Evolutionary conservation across 2,113 vertebrate species (phyloP).

Genomic region (Dicerorhinus sumatrensis): DNA sequence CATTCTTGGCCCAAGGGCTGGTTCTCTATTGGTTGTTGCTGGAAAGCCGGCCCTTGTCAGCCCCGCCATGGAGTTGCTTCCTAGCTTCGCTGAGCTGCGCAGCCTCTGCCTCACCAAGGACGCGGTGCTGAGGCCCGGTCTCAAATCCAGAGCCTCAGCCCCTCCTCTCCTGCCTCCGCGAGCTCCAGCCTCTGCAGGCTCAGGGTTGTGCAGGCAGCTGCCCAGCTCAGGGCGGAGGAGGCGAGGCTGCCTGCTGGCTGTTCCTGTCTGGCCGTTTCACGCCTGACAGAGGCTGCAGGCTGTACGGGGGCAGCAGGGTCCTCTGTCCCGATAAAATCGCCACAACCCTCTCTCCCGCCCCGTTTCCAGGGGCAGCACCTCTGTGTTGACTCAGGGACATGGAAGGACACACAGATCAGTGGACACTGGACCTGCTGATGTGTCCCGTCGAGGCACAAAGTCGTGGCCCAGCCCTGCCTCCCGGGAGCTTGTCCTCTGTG

Average conservation of each 20-base stretch:
- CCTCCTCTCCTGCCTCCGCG: not conserved
- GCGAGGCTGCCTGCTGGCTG: accelerated
- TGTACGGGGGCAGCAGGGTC: no score
- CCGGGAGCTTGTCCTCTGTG: not conserved
- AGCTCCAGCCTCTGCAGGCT: accelerated
- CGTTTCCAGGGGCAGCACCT: not conserved
- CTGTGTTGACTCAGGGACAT: not conserved
- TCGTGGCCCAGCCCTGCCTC: not conserved
- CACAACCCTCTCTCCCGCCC: not conserved
- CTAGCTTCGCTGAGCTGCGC: not conserved
- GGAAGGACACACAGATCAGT: not conserved
- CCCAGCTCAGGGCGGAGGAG: not conserved
- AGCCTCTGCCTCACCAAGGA: not conserved
- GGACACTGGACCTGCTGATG: accelerated
- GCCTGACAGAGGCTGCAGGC: no score
- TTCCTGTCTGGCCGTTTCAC: accelerated
- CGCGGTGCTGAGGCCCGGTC: accelerated
- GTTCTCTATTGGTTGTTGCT: no score
- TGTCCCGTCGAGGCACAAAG: accelerated
- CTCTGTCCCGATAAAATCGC: not conserved
- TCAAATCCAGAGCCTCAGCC: accelerated
- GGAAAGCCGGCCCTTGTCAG: accelerated
- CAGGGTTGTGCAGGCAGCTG: accelerated
- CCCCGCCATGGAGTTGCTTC: accelerated
- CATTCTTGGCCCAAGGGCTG: accelerated